phyloP scores from a whole-genome alignment of 2,797 vertebrate genomes.

The Alfaro cultratus region DNA sequence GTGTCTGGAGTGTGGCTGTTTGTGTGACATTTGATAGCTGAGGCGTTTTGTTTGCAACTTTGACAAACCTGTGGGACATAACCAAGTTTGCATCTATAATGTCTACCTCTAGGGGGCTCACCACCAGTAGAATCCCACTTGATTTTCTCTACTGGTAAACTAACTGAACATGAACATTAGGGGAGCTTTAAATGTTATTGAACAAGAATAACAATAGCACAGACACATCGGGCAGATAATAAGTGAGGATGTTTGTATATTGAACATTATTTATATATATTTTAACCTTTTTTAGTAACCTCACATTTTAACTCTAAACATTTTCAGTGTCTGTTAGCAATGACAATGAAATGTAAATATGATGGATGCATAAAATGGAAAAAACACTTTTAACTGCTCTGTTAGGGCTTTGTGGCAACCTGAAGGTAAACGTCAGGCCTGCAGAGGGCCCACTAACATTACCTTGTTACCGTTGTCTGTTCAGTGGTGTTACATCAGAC shows the following conservation, averaged over 20 bases:
- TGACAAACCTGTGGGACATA: conserved; percentile 24
- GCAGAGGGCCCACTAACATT: conserved; percentile 60
- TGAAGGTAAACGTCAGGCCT: conserved; percentile 32
- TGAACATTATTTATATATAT: too few species aligned
- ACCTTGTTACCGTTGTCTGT: conserved; percentile 25
- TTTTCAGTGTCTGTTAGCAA: conserved; percentile 4
- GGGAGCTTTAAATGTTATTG: conserved; percentile 15
- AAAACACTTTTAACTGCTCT: conserved; percentile 3
- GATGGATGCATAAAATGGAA: not conserved
- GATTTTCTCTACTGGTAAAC: conserved; percentile 4
- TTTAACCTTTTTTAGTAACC: not conserved
- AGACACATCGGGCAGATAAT: not conserved
- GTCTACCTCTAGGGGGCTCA: conserved; percentile 67
- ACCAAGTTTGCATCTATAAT: conserved; percentile 35
- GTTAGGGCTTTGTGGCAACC: not conserved
- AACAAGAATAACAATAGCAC: not conserved
- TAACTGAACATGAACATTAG: conserved; percentile 8
- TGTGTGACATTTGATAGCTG: conserved; percentile 28
- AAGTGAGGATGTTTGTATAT: not conserved
- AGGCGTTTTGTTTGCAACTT: conserved; percentile 19
- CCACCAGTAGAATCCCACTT: conserved; percentile 10
- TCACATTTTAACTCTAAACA: not conserved
- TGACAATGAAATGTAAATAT: conserved; percentile 1
- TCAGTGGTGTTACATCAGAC: conserved; percentile 20
- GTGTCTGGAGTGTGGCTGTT: conserved; percentile 23